Evolutionary conservation across 2,113 vertebrate species (phyloP), one percentile per base, ranked within the genome.

Genomic region (Oreochromis niloticus): DNA sequence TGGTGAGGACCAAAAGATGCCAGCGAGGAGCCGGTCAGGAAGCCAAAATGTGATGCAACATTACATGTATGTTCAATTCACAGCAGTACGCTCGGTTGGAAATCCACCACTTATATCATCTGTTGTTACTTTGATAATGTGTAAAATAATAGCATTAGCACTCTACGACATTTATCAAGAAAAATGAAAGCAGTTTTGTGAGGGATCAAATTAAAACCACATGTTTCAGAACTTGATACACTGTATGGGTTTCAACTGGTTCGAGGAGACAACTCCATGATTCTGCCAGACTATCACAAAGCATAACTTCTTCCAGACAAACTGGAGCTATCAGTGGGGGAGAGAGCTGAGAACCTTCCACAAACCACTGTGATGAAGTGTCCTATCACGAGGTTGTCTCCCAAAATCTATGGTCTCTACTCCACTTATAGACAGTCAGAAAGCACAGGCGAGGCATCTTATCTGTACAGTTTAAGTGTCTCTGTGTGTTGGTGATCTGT

Each of bases 131-230:
- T 91, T 91, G 92, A 93, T 94, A 94, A 91, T 81, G 83, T 54
- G 46, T 73, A 87, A 54, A 93, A 93, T 92, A 94, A 94, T 86
- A 90, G 68, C 83, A 85, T 90, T 84, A 93, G 88, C 52, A 22
- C 73, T 10, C 73, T 90, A 84, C 85, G 90, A 84, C 88, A 83
- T 63, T 88, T 87, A 92, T 91, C 87, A 91, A 90, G 91, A 90
- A 75, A 90, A 93, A 95, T 88, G 89, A 94, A 88, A 87, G 91
- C 80, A 83, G 81, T 85, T 86, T 89, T 83, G 73, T 7, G 84
- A 83, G 88, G 83, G 81, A 91, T 91, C 89, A 86, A 94, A 95
- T 95, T 94, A 50, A 93, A 96, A 94, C 90, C 95, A 96, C 89
- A 94, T 96, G 95, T 87, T 88, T 32, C 13, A 71, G 80, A 95